Base-by-base conservation (phyloP, 2,888 invertebrate genomes). In the Zaprionus bogoriensis region DNA sequence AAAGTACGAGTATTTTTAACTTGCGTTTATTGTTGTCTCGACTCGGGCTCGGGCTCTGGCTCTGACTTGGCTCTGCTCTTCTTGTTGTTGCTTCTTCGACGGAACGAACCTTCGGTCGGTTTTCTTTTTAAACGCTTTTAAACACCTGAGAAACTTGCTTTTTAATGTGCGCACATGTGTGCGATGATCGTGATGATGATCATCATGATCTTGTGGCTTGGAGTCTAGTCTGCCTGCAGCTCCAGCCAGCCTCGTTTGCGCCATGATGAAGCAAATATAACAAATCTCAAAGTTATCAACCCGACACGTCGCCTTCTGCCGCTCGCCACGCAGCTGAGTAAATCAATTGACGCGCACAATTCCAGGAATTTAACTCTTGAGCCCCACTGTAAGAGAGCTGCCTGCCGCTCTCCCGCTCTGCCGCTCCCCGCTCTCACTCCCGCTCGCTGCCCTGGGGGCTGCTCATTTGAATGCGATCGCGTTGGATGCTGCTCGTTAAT, bases 321-420 rank as follows among this genome's bases (percentile, higher is more conserved):
- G 3, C 28, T 19, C 25, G 19, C 81, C 86, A 83, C 87, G 88
- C 90, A 90, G 89, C 90, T 90, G 90, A 90, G 91, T 89, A 90
- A 90, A 90, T 90, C 91, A 90, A 90, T 89, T 90, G 90, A 87
- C 75, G 87, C 87, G 84, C 80, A 80, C 87, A 87, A 87, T 90
- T 90, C 90, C 87, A 88, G 86, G 90, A 90, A 90, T 90, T 89
- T 61, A 59, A 45, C 74, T 74, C 74, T 61, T 57, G 38, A 66
- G 66, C 2, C 4, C 30, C n/a, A 6, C 3, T 7, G 9, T 12
- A 3, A 32, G n/a, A 12, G 3, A 2, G n/a, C 45, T 41, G 5
- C 27, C 23, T 23, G 23, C 6, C 6, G 6, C 27, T 27, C 4
- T 3, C 5, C 9, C 10, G 9, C 9, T 9, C 27, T 10, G 4